phyloP scores from a whole-genome alignment of 1,140 invertebrate genomes.

The Sitophilus oryzae region DNA sequence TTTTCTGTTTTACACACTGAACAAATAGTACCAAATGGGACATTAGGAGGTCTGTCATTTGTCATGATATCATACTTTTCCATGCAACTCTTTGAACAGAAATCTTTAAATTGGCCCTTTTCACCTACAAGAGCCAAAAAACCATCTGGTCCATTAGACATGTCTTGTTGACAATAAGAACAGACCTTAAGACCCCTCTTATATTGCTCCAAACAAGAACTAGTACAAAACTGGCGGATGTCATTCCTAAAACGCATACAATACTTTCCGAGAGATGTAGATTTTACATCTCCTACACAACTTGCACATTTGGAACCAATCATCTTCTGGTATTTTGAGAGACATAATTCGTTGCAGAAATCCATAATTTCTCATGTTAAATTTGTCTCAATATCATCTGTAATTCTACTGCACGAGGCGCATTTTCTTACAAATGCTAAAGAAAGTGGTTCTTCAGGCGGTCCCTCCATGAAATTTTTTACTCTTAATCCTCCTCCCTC shows the following conservation, averaged over 20 bases:
- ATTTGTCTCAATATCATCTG: conserved; percentile 54
- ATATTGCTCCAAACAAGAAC: conserved; percentile 78
- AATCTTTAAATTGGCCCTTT: conserved; percentile 84
- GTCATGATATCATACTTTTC: conserved; percentile 83
- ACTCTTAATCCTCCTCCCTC: conserved; percentile 41
- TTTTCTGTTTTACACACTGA: conserved; percentile 64
- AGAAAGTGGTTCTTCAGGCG: conserved; percentile 18
- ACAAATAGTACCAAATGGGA: conserved; percentile 44
- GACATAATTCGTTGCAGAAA: conserved; percentile 83
- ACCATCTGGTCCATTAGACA: conserved; percentile 64
- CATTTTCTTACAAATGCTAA: conserved; percentile 41
- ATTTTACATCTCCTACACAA: conserved; percentile 68
- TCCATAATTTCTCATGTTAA: conserved; percentile 90
- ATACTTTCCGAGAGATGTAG: conserved; percentile 80
- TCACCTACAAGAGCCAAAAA: conserved; percentile 82
- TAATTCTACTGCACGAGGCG: conserved; percentile 48
- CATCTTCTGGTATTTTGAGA: conserved; percentile 68
- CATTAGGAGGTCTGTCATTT: conserved; percentile 41
- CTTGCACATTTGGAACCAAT: conserved; percentile 76
- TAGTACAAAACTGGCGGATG: conserved; percentile 87
- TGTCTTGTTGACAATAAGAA: conserved; percentile 88
- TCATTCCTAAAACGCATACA: conserved; percentile 88
- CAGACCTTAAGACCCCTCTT: conserved; percentile 88
- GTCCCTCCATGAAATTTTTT: conserved; percentile 31
- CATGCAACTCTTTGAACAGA: conserved; percentile 82